Evolutionary conservation across 2,797 vertebrate species (phyloP), one percentile per base, ranked within the genome.

Genomic region (Acomys russatus): DNA sequence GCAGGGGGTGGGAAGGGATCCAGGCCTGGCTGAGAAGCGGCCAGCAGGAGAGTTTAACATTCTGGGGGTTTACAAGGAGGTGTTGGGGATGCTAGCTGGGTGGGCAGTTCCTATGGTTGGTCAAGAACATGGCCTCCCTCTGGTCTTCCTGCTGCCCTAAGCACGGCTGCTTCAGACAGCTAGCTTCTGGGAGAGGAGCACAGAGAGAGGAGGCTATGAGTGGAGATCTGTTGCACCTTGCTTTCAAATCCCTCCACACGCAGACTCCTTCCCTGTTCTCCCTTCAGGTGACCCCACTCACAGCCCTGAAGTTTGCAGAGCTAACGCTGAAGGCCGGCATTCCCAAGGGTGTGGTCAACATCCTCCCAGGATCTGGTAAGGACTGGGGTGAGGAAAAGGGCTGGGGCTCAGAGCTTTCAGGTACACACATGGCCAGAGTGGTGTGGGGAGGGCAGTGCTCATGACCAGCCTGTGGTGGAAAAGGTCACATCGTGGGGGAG

Each of bases 271-370:
- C 33, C 74, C 49, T 84, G 3, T 1, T 10, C 74, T 44, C 66
- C 35, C 49, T 51, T 17, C 96, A 99, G 99, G 99, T 99, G 89
- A 99, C 99, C 35, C 99, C 99, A 4, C 98, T 99, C 92, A 99
- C 99, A 1, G 99, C 99, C 5, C 94, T 99, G 93, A 99, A 99
- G 97, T 99, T 99, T 97, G 99, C 99, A 0, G 99, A 99, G 93
- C 97, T 99, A 96, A 98, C 99, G 0, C 97, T 99, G 1, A 99
- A 98, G 96, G 99, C 99, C 0, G 99, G 99, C 61, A 97, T 99
- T 77, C 99, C 99, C 33, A 99, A 99, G 97, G 99, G 99, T 0
- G 99, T 99, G 25, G 80, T 99, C 59, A 99, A 99, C 88, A 98
- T 99, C 93, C 97, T 99, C 2, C 99, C 99, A 0, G 99, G 99